Percentiles rank a stretch among this genome's conserved stretches.
Evolutionary conservation across 2,888 invertebrate genomes (phyloP).

Genomic region (Smittia sp.): DNA sequence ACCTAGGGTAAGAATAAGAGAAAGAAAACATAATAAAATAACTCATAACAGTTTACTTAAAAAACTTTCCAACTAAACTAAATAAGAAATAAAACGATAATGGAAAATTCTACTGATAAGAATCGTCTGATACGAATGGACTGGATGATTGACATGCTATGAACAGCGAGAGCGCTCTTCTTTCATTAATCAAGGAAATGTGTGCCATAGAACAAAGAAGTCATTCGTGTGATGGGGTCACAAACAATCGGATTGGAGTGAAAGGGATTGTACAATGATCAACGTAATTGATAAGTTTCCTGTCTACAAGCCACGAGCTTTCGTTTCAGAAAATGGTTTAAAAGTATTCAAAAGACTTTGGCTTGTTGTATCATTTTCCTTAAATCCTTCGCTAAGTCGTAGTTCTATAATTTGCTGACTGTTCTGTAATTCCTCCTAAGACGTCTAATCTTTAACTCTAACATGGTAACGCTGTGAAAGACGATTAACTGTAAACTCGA

Average conservation of each 20-base stretch:
- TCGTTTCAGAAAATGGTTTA: background rate
- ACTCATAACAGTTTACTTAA: conserved; percentile 20
- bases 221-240: background rate
- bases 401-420: too few species aligned
- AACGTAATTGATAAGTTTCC: background rate
- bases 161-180: background rate
- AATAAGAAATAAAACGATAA: background rate
- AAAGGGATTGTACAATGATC: background rate
- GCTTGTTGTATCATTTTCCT: background rate
- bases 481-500: too few species aligned
- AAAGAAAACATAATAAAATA: conserved; percentile 36
- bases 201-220: background rate
- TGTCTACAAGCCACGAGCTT: background rate
- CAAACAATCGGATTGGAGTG: background rate
- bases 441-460: too few species aligned
- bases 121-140: background rate
- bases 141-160: conserved; percentile 10
- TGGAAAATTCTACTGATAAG: background rate
- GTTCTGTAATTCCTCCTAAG: too few species aligned
- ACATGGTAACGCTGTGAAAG: too few species aligned
- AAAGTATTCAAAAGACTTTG: conserved; percentile 15
- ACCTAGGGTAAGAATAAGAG: conserved; percentile 52
- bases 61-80: conserved; percentile 24
- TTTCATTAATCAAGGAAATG: background rate
- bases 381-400: background rate